Conservation (phyloP, 2,797 vertebrate species). For the Paramormyrops hopkinsi region DNA sequence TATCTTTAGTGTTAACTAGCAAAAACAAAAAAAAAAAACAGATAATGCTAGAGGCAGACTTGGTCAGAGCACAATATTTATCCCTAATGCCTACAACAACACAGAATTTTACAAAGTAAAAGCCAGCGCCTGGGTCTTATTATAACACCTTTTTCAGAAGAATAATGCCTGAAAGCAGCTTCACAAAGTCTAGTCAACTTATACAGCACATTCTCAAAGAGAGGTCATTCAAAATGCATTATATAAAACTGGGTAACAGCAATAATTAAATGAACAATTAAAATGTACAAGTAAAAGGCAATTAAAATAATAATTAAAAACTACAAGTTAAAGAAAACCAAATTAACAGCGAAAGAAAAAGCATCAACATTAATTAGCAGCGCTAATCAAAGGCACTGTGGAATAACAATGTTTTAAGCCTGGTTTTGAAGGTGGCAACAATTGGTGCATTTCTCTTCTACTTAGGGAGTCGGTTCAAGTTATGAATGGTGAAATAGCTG, state of each 20-base stretch:
- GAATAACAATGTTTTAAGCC: background rate
- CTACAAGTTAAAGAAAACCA: background rate
- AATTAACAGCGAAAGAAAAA: background rate
- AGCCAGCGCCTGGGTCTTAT: background rate
- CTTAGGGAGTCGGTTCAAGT: background rate
- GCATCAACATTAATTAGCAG: background rate
- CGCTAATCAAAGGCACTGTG: background rate
- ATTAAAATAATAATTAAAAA: background rate
- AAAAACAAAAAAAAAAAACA: background rate
- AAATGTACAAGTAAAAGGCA: background rate
- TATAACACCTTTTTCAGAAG: background rate
- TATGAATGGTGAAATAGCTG: background rate
- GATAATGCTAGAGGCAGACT: background rate
- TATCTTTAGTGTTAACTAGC: background rate
- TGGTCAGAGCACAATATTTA: slow-evolving; percentile 1
- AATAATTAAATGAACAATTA: background rate
- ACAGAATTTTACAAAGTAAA: background rate
- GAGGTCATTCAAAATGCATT: background rate
- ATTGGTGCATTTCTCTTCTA: background rate
- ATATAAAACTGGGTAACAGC: background rate
- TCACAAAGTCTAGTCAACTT: background rate
- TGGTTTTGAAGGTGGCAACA: background rate
- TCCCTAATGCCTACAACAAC: background rate
- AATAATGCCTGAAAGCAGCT: background rate
- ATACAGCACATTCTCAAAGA: background rate